Percentiles rank a stretch among this genome's conserved stretches.
These are phyloP conservation scores for Aphodius granarius DNA, from an alignment of 2,888 invertebrate genomes.

Conservation along the genomic window DNA sequence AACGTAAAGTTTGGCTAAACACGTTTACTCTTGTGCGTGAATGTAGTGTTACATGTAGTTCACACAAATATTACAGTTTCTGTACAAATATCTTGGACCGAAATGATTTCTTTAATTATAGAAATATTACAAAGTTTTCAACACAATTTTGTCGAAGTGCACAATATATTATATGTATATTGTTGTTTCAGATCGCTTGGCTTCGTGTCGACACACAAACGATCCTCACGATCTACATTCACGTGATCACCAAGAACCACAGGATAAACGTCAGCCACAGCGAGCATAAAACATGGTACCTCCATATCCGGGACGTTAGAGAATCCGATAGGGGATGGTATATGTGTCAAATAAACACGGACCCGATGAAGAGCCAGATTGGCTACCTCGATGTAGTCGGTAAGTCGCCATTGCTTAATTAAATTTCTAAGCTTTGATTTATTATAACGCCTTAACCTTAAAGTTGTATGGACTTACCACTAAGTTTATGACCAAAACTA, in stretches of 20 bases:
- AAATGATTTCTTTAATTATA: too few relatives aligned
- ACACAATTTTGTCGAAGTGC: too few relatives aligned
- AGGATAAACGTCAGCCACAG: constrained; percentile 79
- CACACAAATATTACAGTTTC: too few relatives aligned
- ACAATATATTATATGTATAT: background rate
- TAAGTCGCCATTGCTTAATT: constrained; percentile 49
- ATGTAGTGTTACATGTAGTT: too few relatives aligned
- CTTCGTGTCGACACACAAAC: constrained; percentile 88
- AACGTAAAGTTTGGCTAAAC: too few relatives aligned
- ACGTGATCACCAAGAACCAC: constrained; percentile 90
- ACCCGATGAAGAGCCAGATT: constrained; percentile 74
- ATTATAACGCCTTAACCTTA: too few relatives aligned
- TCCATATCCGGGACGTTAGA: constrained; percentile 78
- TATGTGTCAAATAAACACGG: constrained; percentile 77
- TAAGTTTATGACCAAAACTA: too few relatives aligned
- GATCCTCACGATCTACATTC: constrained; percentile 83
- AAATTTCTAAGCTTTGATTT: background rate
- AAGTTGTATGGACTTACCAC: too few relatives aligned
- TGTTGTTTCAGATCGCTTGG: constrained; percentile 78
- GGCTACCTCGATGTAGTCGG: constrained; percentile 69
- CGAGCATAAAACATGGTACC: constrained; percentile 79
- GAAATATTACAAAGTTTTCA: too few relatives aligned
- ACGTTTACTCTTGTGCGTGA: too few relatives aligned
- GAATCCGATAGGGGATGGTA: constrained; percentile 82
- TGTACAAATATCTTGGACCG: too few relatives aligned